phyloP scores from a whole-genome alignment of 2,113 vertebrate genomes.

The Lamprologus tigripictilis region DNA sequence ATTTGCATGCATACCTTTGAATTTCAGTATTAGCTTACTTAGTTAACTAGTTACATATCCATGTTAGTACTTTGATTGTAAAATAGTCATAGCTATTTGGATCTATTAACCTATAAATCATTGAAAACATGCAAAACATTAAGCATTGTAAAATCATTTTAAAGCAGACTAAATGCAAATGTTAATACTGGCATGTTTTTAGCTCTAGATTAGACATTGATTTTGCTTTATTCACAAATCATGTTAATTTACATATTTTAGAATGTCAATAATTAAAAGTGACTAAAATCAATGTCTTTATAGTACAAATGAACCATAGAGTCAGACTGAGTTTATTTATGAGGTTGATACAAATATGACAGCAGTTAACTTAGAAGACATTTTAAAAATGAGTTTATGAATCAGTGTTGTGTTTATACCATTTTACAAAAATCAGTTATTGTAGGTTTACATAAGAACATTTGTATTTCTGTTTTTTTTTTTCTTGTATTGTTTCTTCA shows the following conservation, averaged over 20 bases:
- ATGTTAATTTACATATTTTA: background rate
- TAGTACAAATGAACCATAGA: background rate
- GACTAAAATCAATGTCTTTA: background rate
- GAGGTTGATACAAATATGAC: background rate
- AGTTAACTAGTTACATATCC: background rate
- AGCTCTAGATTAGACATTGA: background rate
- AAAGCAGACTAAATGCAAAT: background rate
- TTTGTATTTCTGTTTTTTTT: background rate
- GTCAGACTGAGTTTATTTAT: background rate
- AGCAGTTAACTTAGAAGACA: too few relatives aligned
- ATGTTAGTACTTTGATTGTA: background rate
- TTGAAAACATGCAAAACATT: background rate
- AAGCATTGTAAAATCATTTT: background rate
- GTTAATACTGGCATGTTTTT: background rate
- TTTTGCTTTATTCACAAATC: background rate
- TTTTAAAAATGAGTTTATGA: background rate
- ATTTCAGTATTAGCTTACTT: background rate
- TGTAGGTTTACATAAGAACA: background rate
- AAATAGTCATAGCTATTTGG: background rate
- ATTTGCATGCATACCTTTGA: background rate
- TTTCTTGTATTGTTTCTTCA: background rate
- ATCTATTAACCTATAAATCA: background rate
- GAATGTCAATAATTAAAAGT: background rate
- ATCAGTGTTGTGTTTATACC: background rate
- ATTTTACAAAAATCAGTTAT: background rate